Conservation (phyloP, 2,888 invertebrate species). For the Poecilobothrus nobilitatus region DNA sequence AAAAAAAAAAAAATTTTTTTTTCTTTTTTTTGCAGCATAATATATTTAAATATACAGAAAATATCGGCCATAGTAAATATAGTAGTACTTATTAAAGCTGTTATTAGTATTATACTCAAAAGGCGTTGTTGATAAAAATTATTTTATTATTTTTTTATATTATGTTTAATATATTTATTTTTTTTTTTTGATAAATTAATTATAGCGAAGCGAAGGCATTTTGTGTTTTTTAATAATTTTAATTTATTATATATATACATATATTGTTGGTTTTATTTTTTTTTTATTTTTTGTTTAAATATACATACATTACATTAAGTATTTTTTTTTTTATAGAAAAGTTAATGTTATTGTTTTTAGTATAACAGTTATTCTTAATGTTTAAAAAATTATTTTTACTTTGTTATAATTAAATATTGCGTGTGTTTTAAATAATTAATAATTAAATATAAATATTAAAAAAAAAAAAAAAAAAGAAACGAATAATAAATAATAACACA, state of each 20-base stretch:
- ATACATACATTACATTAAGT: neutral
- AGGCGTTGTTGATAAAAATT: neutral
- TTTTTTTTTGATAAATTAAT: neutral
- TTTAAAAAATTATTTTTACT: neutral
- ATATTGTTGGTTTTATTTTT: neutral
- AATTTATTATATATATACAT: too few species aligned
- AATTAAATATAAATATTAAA: neutral
- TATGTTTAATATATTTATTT: neutral
- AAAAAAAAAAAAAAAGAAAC: neutral
- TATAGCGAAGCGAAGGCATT: conserved; percentile 21
- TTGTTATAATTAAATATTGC: neutral
- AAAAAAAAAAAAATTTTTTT: too few species aligned
- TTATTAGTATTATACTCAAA: conserved; percentile 6
- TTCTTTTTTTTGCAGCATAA: too few species aligned
- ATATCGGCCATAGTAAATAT: neutral
- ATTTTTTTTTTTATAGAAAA: neutral
- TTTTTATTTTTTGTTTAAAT: neutral
- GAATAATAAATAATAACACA: neutral
- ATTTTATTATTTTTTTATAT: neutral
- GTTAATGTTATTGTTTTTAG: neutral
- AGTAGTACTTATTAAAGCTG: conserved; percentile 7
- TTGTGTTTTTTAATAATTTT: conserved; percentile 5
- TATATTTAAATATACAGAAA: too few species aligned
- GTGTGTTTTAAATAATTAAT: neutral
- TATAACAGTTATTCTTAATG: neutral